Base-by-base conservation (phyloP, 1,140 invertebrate species). In the Temnothorax nylanderi region DNA sequence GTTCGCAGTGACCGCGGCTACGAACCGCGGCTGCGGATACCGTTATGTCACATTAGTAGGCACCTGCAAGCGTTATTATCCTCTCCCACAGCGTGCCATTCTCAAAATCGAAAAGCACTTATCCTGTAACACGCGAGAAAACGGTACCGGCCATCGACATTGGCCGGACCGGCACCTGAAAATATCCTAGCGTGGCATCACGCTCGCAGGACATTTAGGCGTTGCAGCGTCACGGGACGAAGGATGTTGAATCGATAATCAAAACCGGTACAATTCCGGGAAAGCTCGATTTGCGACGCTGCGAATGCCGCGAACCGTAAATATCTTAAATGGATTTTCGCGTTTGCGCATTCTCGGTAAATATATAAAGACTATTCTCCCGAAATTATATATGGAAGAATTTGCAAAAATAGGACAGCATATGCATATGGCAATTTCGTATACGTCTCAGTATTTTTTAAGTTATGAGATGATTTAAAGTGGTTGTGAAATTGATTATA, bases 1-100 rank as follows among this genome's bases (percentile, higher is more conserved):
- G 92, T 92, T 92, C 77, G 90, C 90, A 91, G 92, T 93, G 92
- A 92, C 90, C 92, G 89, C 92, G 89, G 77, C 91, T 90, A 92
- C 89, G 91, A 91, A 90, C 89, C 90, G 92, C 92, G 92, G 90
- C 90, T 92, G 88, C 74, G 82, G 90, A 94, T 95, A 94, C 95
- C 95, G 95, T 95, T 95, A 95, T 95, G 94, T 95, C 94, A 95
- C 94, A 94, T 95, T 94, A 93, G 92, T 93, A 95, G 92, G 93
- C 94, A 94, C 94, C 95, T 94, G 94, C 93, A 93, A 90, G 90
- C 91, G 89, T 93, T 88, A 92, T 92, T 92, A 90, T 87, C 87
- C 81, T 90, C 87, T 88, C 85, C 69, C 80, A 62, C 77, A 60
- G 58, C 87, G 80, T 89, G 81, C 85, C 77, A 89, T 86, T 91